These are phyloP conservation scores for Epistrophe eligans DNA, from an alignment of 2,888 invertebrate species.

Conservation along the genomic window DNA sequence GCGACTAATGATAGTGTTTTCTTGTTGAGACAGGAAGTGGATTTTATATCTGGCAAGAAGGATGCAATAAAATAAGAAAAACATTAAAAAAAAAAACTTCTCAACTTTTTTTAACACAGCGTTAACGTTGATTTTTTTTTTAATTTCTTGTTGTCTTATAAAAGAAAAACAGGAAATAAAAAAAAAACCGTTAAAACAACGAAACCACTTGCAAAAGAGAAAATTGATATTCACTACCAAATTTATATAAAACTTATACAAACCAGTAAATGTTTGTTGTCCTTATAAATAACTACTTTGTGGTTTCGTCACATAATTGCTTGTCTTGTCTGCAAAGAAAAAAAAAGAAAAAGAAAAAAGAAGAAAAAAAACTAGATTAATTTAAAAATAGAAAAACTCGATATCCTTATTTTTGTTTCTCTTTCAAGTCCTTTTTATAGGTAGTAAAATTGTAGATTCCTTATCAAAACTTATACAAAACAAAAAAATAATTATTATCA, in stretches of 20 bases:
- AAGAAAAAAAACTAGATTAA: not conserved
- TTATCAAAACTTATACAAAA: not conserved
- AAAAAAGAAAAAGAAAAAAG: not conserved
- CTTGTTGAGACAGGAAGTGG: conserved; percentile 19
- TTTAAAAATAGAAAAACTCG: not conserved
- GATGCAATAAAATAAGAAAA: not conserved
- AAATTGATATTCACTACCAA: conserved; percentile 19
- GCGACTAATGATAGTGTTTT: conserved; percentile 25
- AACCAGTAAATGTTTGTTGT: conserved; percentile 3
- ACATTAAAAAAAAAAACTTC: not conserved
- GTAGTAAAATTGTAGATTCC: not conserved
- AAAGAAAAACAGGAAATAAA: not conserved
- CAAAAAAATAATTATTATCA: not conserved
- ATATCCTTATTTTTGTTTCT: not conserved
- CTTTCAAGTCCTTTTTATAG: not conserved
- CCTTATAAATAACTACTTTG: conserved; percentile 9
- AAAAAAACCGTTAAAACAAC: conserved; percentile 10
- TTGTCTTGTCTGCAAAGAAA: not conserved
- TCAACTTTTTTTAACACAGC: not conserved
- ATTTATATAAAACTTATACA: not conserved
- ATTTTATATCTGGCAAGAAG: conserved; percentile 12
- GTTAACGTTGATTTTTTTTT: not conserved
- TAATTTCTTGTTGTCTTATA: not conserved
- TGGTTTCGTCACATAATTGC: not conserved
- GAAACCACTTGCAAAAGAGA: conserved; percentile 5